Percentiles rank a stretch among this genome's conserved stretches.
Conservation (phyloP, 2,797 vertebrate species). For the Gambelia wislizenii region DNA sequence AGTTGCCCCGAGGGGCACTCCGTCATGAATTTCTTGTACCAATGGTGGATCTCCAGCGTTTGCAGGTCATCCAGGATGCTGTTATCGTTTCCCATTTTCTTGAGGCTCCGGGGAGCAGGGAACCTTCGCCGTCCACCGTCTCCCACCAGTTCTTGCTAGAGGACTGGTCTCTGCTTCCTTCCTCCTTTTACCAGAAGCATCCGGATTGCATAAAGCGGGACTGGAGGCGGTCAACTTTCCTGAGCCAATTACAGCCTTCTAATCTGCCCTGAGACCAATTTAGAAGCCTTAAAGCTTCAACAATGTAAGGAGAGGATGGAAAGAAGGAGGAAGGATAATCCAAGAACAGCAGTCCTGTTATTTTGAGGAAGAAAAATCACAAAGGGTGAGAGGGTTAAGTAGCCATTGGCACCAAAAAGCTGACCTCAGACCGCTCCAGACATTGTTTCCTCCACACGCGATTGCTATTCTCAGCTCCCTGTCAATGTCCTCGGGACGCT, state of each 20-base stretch:
- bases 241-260: constrained; percentile 45
- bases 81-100: constrained; percentile 84
- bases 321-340: constrained; percentile 55
- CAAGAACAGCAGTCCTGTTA: constrained; percentile 43
- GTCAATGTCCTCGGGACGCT: neutral
- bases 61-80: constrained; percentile 90
- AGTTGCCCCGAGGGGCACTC: constrained; percentile 94
- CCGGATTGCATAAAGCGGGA: neutral
- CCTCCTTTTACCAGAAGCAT: neutral
- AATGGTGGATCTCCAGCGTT: constrained; percentile 92
- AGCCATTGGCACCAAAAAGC: neutral
- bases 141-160: constrained; percentile 19
- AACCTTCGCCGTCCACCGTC: neutral
- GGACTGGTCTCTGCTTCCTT: neutral
- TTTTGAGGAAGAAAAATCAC: constrained; percentile 52
- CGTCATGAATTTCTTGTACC: constrained; percentile 96
- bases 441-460: constrained; percentile 33
- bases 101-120: neutral
- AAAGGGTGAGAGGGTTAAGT: constrained; percentile 48
- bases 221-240: constrained; percentile 28
- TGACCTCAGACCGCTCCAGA: constrained; percentile 8
- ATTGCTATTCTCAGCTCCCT: neutral
- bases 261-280: constrained; percentile 58
- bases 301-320: constrained; percentile 52
- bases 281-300: constrained; percentile 49